Percentiles rank a stretch among this genome's conserved stretches.
Evolutionary conservation across 1,140 invertebrate genomes (phyloP).

Genomic region (Homalodisca vitripennis): DNA sequence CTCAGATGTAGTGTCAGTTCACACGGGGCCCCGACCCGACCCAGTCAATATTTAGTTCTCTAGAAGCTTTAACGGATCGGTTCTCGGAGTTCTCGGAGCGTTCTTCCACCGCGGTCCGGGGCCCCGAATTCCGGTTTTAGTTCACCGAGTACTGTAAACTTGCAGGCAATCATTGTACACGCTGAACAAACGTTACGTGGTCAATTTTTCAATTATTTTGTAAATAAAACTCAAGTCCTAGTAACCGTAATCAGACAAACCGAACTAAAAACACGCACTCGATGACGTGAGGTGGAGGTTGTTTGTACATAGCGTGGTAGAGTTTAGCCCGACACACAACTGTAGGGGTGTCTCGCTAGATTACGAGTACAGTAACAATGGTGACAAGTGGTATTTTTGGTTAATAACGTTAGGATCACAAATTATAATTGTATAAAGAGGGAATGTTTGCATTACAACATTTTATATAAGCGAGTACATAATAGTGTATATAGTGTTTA

Average conservation of each 20-base stretch:
- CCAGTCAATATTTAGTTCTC: conserved; percentile 9
- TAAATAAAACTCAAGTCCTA: conserved; percentile 5
- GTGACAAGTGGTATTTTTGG: neutral
- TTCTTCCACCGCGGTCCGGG: conserved; percentile 4
- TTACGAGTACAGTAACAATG: neutral
- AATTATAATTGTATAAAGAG: conserved; percentile 21
- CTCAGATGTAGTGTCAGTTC: neutral
- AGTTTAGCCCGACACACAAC: no score
- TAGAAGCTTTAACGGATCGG: neutral
- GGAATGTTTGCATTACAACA: conserved; percentile 23
- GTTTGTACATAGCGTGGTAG: conserved; percentile 11
- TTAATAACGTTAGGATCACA: conserved; percentile 12
- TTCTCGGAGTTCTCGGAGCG: no score
- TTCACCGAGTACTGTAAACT: neutral
- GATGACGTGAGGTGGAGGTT: neutral
- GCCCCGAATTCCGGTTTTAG: neutral
- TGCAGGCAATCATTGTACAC: neutral
- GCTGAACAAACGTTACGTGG: conserved; percentile 6
- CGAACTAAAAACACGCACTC: neutral
- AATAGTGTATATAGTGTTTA: conserved; percentile 24
- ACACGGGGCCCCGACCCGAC: neutral
- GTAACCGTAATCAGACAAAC: neutral
- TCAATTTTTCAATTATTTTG: conserved; percentile 29
- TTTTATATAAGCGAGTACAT: conserved; percentile 27
- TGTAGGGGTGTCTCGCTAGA: no score